Evolutionary conservation across 2,113 vertebrate species (phyloP), one percentile per base, ranked within the genome.

Genomic region (Acanthisitta chloris): DNA sequence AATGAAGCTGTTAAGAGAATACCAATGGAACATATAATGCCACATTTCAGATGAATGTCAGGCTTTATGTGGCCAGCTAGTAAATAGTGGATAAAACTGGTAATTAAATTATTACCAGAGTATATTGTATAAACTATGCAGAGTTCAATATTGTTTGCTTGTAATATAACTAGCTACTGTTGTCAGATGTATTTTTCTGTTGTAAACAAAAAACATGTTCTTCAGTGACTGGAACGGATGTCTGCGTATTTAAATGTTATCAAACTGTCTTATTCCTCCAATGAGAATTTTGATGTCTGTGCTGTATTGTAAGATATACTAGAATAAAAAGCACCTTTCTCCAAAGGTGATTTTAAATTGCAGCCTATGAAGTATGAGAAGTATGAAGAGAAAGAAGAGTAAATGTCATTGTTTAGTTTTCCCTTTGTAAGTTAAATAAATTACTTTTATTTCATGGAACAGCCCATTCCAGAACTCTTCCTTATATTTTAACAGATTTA

Each of bases 101-200:
- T 99, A 98, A 98, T 98, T 97, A 98, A 98, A 97, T 98, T 98
- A 97, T 98, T 98, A 98, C 97, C 97, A 98, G 97, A 97, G 97
- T 98, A 98, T 98, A 98, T 98, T 99, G 99, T 99, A 99, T 98
- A 99, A 99, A 99, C 98, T 99, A 98, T 97, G 98, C 99, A 98
- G 98, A 98, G 97, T 98, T 99, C 97, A 98, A 98, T 98, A 98
- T 99, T 98, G 98, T 99, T 99, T 98, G 98, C 98, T 99, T 99
- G 98, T 99, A 99, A 99, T 98, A 98, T 99, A 99, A 99, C 95
- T 97, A 98, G 98, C 98, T 98, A 98, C 94, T 98, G 98, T 99
- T 98, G 98, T 99, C 98, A 99, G 98, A 98, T 99, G 98, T 99
- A 98, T 98, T 98, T 97, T 98, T 98, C 98, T 96, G 97, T 99